A percentile compares a stretch with the other conserved stretches of the same genome.
These are phyloP conservation scores for Choristoneura fumiferana DNA, from an alignment of 1,140 invertebrate genomes.

Conservation along the genomic window DNA sequence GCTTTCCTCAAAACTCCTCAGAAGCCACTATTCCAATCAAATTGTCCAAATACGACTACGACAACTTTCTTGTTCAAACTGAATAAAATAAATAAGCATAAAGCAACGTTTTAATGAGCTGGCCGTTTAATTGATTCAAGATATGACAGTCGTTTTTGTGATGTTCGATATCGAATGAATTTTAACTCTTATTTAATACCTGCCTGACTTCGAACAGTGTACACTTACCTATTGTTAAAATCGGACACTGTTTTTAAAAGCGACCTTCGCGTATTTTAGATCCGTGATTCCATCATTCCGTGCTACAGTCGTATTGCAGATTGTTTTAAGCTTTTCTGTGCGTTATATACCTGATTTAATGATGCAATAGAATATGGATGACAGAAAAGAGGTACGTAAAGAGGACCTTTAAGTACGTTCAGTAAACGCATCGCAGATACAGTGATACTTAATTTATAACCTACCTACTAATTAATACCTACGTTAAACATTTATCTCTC, in stretches of 20 bases:
- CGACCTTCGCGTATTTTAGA: no score
- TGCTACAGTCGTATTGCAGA: no score
- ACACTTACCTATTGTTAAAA: neutral
- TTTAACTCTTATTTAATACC: neutral
- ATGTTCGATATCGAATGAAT: neutral
- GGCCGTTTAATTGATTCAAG: conserved; percentile 16
- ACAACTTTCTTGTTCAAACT: conserved; percentile 29
- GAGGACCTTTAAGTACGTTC: no score
- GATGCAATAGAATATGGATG: no score
- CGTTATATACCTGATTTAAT: no score
- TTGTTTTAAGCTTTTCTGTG: no score
- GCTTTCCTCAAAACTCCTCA: conserved; percentile 35
- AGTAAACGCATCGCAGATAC: no score
- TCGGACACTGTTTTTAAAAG: neutral
- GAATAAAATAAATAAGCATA: conserved; percentile 13
- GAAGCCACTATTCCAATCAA: conserved; percentile 42
- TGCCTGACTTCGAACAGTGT: neutral
- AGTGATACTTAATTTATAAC: no score
- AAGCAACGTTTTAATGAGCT: conserved; percentile 1
- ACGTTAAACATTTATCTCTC: no score
- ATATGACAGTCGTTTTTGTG: conserved; percentile 5
- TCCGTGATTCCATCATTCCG: no score
- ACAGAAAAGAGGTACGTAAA: no score
- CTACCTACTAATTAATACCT: no score
- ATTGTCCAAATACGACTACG: conserved; percentile 52